Evolutionary conservation across 2,113 vertebrate genomes (phyloP), one percentile per base, ranked within the genome.

Genomic region (Nothobranchius furzeri): DNA sequence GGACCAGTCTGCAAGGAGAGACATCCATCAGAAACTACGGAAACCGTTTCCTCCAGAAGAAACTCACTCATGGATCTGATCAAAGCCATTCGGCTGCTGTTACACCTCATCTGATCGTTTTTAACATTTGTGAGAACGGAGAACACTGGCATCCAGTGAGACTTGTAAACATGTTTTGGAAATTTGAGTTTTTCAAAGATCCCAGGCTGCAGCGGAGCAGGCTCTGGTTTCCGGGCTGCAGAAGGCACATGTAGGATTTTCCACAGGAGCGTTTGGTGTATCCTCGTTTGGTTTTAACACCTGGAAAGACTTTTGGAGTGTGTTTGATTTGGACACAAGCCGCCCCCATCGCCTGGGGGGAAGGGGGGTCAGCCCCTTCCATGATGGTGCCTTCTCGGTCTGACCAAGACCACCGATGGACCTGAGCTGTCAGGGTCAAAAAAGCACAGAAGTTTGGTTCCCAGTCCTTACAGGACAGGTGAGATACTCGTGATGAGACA

Each of bases 1-100:
- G 64, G 49, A 37, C 87, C 17, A 90, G 87, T 78, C 79, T 90
- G 89, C 89, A 85, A 79, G 90, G 91, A 91, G 82, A 85, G 79
- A 61, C 64, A 20, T 64, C 75, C 68, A 51, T 84, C 67, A 77
- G 12, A 67, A 84, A 81, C 87, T 81, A 88, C 87, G 87, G 87
- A 91, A 90, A 85, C 78, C 74, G 69, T 59, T 43, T 68, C 64
- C 76, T 78, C 30, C 61, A 40, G 67, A 58, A 61, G 76, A 70
- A 40, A 57, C 75, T 57, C 50, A 49, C 74, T 58, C 60, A 92
- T 91, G 89, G 87, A 86, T 89, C 90, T 87, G 64, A 86, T 88
- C 45, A 80, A 78, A 67, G 78, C 79, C 64, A 76, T 15, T 13
- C 75, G 64, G 36, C 69, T 85, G 25, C 37, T 81, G 45, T 48